Conservation (phyloP, 2,113 vertebrate species). For the Otocyon megalotis region DNA sequence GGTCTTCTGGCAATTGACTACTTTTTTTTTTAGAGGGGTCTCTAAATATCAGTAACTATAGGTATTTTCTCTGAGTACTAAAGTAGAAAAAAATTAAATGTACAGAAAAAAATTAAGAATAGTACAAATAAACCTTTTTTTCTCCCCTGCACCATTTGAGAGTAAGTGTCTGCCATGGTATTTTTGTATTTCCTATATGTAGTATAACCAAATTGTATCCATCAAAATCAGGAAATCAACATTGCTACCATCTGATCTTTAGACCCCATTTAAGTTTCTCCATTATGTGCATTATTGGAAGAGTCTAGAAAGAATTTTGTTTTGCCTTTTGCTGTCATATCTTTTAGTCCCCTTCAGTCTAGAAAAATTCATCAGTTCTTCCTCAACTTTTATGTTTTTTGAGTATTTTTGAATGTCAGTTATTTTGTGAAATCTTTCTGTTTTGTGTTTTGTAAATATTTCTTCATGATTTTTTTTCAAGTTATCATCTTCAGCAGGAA, state of each 20-base stretch:
- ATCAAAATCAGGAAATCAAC: not conserved
- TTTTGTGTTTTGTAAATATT: not conserved
- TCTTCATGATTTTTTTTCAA: not conserved
- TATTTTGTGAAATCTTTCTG: not conserved
- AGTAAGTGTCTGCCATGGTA: not conserved
- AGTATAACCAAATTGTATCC: not conserved
- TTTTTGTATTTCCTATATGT: not conserved
- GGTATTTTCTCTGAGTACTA: not conserved
- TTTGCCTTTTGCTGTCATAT: not conserved
- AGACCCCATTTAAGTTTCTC: not conserved
- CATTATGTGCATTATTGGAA: not conserved
- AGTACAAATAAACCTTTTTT: not conserved
- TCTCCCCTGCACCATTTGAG: not conserved
- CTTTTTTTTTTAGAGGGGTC: not conserved
- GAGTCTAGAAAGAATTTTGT: not conserved
- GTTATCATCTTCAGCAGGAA: not conserved
- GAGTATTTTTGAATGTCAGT: not conserved
- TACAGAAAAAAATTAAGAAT: not conserved
- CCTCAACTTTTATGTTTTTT: not conserved
- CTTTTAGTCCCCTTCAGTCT: not conserved
- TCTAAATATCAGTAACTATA: not conserved
- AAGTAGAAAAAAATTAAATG: not conserved
- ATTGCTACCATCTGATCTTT: not conserved
- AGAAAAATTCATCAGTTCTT: constrained; percentile 1
- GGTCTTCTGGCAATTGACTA: not conserved